phyloP scores from a whole-genome alignment of 2,797 vertebrate species.

The Phyllotis vaccarum region DNA sequence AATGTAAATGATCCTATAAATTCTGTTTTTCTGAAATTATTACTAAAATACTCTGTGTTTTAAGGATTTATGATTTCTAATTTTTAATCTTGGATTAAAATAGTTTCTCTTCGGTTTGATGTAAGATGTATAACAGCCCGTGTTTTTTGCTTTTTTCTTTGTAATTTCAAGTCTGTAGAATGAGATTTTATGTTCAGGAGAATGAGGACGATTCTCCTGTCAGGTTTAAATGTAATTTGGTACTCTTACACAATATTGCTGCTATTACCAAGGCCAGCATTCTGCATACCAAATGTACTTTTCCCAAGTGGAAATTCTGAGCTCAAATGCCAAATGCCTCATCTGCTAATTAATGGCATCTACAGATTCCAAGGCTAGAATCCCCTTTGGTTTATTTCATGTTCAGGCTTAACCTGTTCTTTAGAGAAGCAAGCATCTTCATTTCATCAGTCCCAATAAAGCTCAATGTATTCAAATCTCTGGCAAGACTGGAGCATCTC shows the following conservation, averaged over 20 bases:
- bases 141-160: neutral
- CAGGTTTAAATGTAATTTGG: neutral
- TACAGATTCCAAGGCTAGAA: slow-evolving; percentile 55
- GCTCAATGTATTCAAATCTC: slow-evolving; percentile 75
- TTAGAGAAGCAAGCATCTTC: slow-evolving; percentile 61
- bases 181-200: neutral
- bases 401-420: slow-evolving; percentile 71
- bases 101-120: neutral
- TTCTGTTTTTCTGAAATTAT: neutral
- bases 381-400: slow-evolving; percentile 75
- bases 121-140: neutral
- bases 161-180: neutral
- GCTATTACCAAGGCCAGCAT: neutral
- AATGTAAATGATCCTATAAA: neutral
- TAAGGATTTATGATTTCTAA: neutral
- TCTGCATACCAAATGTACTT: slow-evolving; percentile 31
- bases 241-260: neutral
- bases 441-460: slow-evolving; percentile 74
- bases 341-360: slow-evolving; percentile 72
- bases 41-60: neutral
- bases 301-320: slow-evolving; percentile 32
- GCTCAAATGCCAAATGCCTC: slow-evolving; percentile 55
- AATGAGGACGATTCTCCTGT: neutral
- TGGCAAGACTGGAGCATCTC: slow-evolving; percentile 65
- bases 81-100: neutral